Base-by-base conservation (phyloP, 2,113 vertebrate genomes). In the Echinops telfairi region DNA sequence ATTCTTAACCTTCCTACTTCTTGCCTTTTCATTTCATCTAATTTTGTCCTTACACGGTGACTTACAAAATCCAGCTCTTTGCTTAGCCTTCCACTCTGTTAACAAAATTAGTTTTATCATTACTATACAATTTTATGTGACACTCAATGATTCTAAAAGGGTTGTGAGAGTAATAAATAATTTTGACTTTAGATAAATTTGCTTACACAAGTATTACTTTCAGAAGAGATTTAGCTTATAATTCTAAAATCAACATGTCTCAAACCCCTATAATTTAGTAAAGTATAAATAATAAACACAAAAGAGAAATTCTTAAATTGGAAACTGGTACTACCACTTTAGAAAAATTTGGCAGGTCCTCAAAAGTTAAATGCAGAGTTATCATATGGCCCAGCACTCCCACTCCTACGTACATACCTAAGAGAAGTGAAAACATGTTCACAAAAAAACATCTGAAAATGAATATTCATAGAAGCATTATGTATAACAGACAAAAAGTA, bases 41-140 rank as follows among this genome's bases (percentile, higher is more conserved):
- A 98, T 85, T 98, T 99, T 90, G 99, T 99, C 97, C 99, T 98
- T 88, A 99, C 99, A 22, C 99, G 98, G 90, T 99, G 99, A 96
- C 99, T 99, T 91, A 99, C 99, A 97, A 99, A 99, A 97, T 99
- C 99, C 91, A 99, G 98, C 95, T 99, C 99, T 98, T 99, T 99
- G 95, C 99, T 99, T 92, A 99, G 98, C 89, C 98, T 99, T 80
- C 99, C 99, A 98, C 98, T 99, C 99, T 99, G 96, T 95, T 83
- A 94, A 97, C 70, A 97, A 95, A 25, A 96, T 58, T 71, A 79
- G 58, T 5, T 76, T 92, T 43, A 90, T 88, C 94, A 80, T 71
- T 66, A 89, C 1, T 76, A 80, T 95, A 17, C 7, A 88, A 57
- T 90, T 96, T 96, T 85, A 95, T 23, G 93, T 29, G 10, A 77